Conservation (phyloP, 2,797 vertebrate genomes). For the Cryptoprocta ferox region DNA sequence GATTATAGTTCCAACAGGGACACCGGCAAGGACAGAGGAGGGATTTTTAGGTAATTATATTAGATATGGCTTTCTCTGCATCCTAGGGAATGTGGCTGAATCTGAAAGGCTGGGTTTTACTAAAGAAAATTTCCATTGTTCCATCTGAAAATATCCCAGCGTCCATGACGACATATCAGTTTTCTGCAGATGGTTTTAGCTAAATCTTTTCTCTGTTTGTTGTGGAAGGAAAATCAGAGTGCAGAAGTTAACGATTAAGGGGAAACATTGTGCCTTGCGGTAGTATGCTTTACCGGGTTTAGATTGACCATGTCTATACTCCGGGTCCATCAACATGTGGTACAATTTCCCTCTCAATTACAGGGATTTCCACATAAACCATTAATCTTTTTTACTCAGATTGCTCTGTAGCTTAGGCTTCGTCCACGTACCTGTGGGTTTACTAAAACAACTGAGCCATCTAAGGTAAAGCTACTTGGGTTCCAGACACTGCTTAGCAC, state of each 20-base stretch:
- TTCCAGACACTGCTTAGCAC: background rate
- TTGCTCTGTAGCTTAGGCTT: background rate
- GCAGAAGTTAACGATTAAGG: background rate
- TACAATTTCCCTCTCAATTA: background rate
- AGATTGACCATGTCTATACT: background rate
- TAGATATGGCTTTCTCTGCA: background rate
- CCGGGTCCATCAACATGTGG: background rate
- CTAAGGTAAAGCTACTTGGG: background rate
- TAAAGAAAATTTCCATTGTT: background rate
- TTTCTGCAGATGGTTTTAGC: background rate
- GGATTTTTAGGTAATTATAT: background rate
- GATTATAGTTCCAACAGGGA: background rate
- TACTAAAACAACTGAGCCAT: background rate
- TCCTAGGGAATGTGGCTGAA: background rate
- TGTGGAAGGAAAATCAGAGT: background rate
- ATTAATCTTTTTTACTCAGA: background rate
- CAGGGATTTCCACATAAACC: no score
- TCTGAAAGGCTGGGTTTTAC: background rate
- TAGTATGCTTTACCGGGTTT: background rate
- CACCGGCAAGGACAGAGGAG: background rate
- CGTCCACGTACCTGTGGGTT: background rate
- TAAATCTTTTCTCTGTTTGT: background rate
- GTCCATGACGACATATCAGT: background rate
- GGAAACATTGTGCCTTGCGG: accelerated
- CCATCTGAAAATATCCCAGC: background rate